Evolutionary conservation across 2,113 vertebrate genomes (phyloP).

Genomic region (Phaethornis superciliosus): DNA sequence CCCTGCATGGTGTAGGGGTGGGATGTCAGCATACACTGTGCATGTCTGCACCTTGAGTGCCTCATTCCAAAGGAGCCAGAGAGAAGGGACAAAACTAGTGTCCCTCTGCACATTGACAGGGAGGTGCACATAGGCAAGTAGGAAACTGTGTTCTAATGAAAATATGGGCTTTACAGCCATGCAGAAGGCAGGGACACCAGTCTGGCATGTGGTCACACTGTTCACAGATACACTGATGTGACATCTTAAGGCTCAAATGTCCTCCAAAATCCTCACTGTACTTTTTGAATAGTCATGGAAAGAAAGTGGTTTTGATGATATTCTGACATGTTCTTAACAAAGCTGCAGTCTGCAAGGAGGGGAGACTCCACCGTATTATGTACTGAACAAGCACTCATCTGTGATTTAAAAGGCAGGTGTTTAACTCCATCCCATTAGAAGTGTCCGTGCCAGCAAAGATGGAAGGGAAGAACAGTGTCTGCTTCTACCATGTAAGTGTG

Average conservation of each 20-base stretch:
- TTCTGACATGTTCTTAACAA: background rate
- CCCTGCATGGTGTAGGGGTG: fast-evolving
- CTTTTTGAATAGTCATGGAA: background rate
- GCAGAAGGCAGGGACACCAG: background rate
- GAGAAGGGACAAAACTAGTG: fast-evolving
- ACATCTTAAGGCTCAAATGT: background rate
- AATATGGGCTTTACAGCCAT: background rate
- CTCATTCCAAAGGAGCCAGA: background rate
- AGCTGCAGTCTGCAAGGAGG: background rate
- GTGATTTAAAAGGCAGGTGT: background rate
- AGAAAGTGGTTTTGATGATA: background rate
- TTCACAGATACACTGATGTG: background rate
- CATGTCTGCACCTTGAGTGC: background rate
- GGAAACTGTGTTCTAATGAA: background rate
- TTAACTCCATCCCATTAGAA: background rate
- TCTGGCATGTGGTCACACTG: fast-evolving
- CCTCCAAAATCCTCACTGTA: background rate
- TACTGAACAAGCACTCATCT: background rate
- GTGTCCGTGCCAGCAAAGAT: background rate
- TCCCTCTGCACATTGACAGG: background rate
- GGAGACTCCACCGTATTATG: background rate
- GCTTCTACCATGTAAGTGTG: background rate
- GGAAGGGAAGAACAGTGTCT: background rate
- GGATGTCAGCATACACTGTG: fast-evolving
- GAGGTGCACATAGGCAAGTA: too few species aligned